Evolutionary conservation across 92 coral and sea anemone genomes (phyloP), one percentile per base, ranked within the genome.

Genomic region (Epizoanthus scotinus): DNA sequence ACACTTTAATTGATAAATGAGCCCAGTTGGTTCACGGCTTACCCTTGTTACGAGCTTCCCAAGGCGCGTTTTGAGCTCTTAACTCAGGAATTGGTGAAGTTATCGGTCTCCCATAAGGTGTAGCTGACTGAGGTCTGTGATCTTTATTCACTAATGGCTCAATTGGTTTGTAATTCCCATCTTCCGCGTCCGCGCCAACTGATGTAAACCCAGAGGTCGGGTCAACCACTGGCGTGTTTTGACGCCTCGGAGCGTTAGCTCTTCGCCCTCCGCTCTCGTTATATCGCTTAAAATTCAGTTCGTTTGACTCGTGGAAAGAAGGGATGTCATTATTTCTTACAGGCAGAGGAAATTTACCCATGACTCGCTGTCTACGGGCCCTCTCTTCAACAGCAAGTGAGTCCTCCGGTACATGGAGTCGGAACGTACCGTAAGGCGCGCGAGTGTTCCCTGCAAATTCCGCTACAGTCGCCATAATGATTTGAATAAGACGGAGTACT

Each of bases 171-270:
- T 90, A 85, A 62, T 85, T 88, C 8, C 94, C 94, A 80, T 93
- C 94, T 64, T 93, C 89, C 0, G 90, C 94, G 64, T 93, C 97
- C 2, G 97, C 97, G 4, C 92, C 97, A 6, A 93, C 97, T 25
- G 97, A 93, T 19, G 94, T 91, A 70, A 93, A 93, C 10, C 97
- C 97, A 79, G 90, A 90, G 5, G 74, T 88, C 8, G 97, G 94
- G 60, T 93, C 97, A 22, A 93, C 90, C 25, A 93, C 97, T 5
- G 97, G 97, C 0, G 97, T 93, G 73, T 93, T 84, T 53, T 87
- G 89, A 6, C 97, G 86, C 66, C 90, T 85, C 53, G 97, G 97
- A 0, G 97, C 97, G 61, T 92, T 94, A 1, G 84, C 89, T 59
- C 97, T 84, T 20, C 94, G 91, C 78, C 91, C 97, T 14, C 97